A percentile compares a stretch with the other conserved stretches of the same genome.
Evolutionary conservation across 2,888 invertebrate species (phyloP).

Genomic region (Cosmia trapezina): DNA sequence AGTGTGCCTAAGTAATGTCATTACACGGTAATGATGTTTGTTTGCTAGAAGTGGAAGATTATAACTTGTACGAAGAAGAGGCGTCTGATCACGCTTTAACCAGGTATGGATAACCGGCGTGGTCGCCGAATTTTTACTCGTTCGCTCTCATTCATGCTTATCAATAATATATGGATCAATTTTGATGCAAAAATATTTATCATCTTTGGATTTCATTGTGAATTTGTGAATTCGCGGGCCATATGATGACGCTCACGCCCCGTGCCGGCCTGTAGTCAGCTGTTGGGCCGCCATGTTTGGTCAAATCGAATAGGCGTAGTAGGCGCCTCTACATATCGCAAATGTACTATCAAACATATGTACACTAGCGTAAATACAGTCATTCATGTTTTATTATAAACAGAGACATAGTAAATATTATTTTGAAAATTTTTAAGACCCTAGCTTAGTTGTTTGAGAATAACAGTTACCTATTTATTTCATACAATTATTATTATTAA

Average conservation of each 20-base stretch:
- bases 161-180: not conserved
- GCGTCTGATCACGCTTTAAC: slow-evolving; percentile 89
- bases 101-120: slow-evolving; percentile 89
- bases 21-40: slow-evolving; percentile 90
- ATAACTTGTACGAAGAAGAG: slow-evolving; percentile 90
- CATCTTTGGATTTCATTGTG: slow-evolving; percentile 20
- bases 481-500: not conserved
- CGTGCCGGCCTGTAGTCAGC: slow-evolving; percentile 90
- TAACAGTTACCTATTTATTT: not conserved
- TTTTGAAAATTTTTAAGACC: not conserved
- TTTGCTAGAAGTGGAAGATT: slow-evolving; percentile 90
- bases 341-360: slow-evolving; percentile 78
- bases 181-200: slow-evolving; percentile 22
- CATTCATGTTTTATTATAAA: slow-evolving; percentile 72
- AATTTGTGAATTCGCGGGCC: slow-evolving; percentile 71
- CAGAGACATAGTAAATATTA: slow-evolving; percentile 13
- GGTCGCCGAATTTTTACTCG: slow-evolving; percentile 74
- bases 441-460: slow-evolving; percentile 3
- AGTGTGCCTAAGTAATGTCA: slow-evolving; percentile 86
- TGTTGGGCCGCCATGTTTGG: slow-evolving; percentile 91
- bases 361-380: slow-evolving; percentile 73
- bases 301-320: slow-evolving; percentile 89
- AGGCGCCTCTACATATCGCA: slow-evolving; percentile 78
- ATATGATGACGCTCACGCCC: slow-evolving; percentile 85
- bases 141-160: slow-evolving; percentile 40